These are phyloP conservation scores for Idris sp. DNA, from an alignment of 1,140 invertebrate genomes.

Conservation along the genomic window DNA sequence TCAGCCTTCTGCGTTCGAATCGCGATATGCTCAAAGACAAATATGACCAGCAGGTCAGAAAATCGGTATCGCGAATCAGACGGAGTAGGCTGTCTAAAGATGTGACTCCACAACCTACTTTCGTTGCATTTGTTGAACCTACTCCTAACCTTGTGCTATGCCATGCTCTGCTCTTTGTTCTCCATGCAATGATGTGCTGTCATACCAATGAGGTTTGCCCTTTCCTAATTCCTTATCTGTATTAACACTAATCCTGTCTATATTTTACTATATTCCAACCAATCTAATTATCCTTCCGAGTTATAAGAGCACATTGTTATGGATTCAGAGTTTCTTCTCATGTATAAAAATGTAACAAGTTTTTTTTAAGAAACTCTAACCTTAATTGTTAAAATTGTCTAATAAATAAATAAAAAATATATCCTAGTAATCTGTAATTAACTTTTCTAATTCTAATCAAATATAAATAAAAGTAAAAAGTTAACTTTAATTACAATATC, in stretches of 20 bases:
- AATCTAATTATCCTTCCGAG: conserved; percentile 41
- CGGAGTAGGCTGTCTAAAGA: conserved; percentile 30
- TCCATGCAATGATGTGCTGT: conserved; percentile 79
- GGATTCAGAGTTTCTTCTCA: conserved; percentile 32
- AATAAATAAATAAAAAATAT: too few species aligned
- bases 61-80: conserved; percentile 26
- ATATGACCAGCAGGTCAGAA: too few species aligned
- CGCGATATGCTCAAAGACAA: background rate
- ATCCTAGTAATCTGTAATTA: too few species aligned
- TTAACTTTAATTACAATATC: too few species aligned
- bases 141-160: conserved; percentile 74
- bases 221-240: conserved; percentile 59
- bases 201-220: conserved; percentile 76
- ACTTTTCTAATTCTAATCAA: too few species aligned
- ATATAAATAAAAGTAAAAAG: too few species aligned
- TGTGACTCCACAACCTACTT: conserved; percentile 43
- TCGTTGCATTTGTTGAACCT: conserved; percentile 70
- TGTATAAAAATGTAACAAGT: too few species aligned
- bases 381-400: too few species aligned
- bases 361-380: too few species aligned
- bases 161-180: conserved; percentile 74
- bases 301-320: conserved; percentile 61
- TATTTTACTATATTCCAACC: conserved; percentile 43
- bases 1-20: conserved; percentile 44
- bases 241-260: conserved; percentile 35